A percentile compares a stretch with the other conserved stretches of the same genome.
phyloP scores from a whole-genome alignment of 1,140 invertebrate genomes.

The Aphaenogaster rudis region DNA sequence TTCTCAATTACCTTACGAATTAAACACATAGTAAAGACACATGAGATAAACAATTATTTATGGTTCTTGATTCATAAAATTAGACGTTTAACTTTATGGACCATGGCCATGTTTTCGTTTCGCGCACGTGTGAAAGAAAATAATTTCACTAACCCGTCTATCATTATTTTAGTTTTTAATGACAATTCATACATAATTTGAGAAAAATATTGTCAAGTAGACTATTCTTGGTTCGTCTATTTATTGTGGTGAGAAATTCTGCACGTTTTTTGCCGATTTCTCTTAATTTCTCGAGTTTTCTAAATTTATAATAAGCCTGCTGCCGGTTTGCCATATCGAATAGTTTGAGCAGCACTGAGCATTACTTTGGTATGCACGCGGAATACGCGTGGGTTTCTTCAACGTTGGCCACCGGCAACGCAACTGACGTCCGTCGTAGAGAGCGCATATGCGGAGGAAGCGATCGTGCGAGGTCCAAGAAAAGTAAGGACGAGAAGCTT shows the following conservation, averaged over 20 bases:
- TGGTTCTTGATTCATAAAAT: background rate
- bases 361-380: conserved; percentile 66
- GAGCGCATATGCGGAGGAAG: conserved; percentile 57
- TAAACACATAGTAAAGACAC: background rate
- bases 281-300: background rate
- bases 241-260: background rate
- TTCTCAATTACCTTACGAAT: conserved; percentile 45
- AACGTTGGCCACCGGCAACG: conserved; percentile 69
- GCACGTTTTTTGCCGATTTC: background rate
- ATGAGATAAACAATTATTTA: background rate
- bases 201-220: background rate
- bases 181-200: background rate
- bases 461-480: background rate
- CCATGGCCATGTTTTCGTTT: background rate
- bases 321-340: conserved; percentile 10
- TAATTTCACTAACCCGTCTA: background rate
- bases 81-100: background rate
- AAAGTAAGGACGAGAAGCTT: conserved; percentile 36
- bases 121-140: background rate
- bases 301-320: background rate
- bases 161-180: background rate
- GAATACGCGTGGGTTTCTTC: conserved; percentile 73
- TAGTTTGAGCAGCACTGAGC: conserved; percentile 44
- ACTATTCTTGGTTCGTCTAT: background rate
- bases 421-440: conserved; percentile 23